A percentile compares a stretch with the other conserved stretches of the same genome.
Conservation (phyloP, 1,140 invertebrate species). For the Caenorhabditis brenneri region DNA sequence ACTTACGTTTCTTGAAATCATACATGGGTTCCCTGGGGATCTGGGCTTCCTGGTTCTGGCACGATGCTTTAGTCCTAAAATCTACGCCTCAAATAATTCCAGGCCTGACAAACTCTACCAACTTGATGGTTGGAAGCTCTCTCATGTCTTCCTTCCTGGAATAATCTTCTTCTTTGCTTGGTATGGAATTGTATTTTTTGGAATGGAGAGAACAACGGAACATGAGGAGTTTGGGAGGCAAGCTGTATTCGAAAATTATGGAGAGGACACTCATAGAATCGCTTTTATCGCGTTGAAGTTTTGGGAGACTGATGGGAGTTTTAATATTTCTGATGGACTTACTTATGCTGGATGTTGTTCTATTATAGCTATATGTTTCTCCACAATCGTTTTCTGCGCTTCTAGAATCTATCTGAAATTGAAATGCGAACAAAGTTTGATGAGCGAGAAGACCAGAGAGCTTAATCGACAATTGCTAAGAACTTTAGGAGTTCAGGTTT, state of each 20-base stretch:
- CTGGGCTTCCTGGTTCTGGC: too few species aligned
- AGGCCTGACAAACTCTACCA: not conserved
- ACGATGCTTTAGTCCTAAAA: not conserved
- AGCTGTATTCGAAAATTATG: not conserved
- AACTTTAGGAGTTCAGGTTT: not conserved
- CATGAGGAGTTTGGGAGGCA: not conserved
- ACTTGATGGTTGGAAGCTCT: not conserved
- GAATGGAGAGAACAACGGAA: not conserved
- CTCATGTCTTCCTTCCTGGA: not conserved
- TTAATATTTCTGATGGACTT: too few species aligned
- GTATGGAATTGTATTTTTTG: not conserved
- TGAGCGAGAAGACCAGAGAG: not conserved
- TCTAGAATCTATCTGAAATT: not conserved
- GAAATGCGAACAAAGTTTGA: not conserved
- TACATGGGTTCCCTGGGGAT: too few species aligned
- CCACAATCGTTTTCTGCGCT: not conserved
- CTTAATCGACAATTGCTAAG: not conserved
- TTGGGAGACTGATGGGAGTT: not conserved
- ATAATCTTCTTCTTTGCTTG: not conserved
- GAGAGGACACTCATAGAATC: not conserved
- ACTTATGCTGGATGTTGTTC: too few species aligned
- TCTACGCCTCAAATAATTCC: not conserved
- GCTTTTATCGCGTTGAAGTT: not conserved
- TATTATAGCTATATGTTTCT: not conserved
- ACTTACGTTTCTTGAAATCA: too few species aligned